Base-by-base conservation (phyloP, 1,140 invertebrate species). In the Panulirus ornatus region DNA sequence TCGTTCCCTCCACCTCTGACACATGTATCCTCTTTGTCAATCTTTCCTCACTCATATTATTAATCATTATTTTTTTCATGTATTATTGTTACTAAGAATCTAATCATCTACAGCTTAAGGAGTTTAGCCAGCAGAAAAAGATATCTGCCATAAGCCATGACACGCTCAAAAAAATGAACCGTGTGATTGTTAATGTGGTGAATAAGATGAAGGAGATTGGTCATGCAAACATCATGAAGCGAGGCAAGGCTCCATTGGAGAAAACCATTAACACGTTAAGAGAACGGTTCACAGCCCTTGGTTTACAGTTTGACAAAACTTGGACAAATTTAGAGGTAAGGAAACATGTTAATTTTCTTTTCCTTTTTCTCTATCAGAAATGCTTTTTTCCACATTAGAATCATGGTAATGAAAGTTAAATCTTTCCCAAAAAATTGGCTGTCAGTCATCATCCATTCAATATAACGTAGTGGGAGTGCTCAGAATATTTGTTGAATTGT, bases 271-370 rank as follows among this genome's bases (percentile, higher is more conserved):
- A 9, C 63, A 84, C 91, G 0, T 30, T 91, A 54, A 66, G 87
- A 2, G 86, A 91, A 40, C 71, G 76, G 5, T 58, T 91, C 34
- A 54, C 87, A 22, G 86, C 83, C n/a, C 86, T 91, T 78, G 87
- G 75, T 27, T 54, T 27, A 0, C 91, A 91, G 19, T 91, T 91
- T 70, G 91, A 89, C 38, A 91, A 91, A 87, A 91, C 87, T 11
- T 91, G 91, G 91, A 91, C 84, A 2, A 66, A 85, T 27, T 85
- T 91, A 27, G 91, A 91, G 91, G 91, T 89, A 81, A 91, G 83
- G 30, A 9, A 42, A 14, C 38, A 27, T 22, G 5, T 9, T 81
- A 1, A 8, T 81, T 42, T 81, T 30, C 42, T 44, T n/a, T 51
- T 42, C 38, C 9, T 42, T 81, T 3, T 27, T 14, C 8, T 83